Base-by-base conservation (phyloP, 1,140 invertebrate species). In the Eurosta solidaginis region DNA sequence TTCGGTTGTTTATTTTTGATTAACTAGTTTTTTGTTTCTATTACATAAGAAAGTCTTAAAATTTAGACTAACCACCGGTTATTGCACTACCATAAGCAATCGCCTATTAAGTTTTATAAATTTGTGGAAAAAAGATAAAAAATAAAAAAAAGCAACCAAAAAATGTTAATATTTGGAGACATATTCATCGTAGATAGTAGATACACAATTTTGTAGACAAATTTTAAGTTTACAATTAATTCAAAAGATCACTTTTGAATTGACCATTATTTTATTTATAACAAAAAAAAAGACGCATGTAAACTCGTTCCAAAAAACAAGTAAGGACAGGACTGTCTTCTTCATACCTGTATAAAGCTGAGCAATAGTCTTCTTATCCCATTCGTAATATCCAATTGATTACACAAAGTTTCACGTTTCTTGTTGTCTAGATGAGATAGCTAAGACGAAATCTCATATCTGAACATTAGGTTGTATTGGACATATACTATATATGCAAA, bases 151-250 rank as follows among this genome's bases (percentile, higher is more conserved):
- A 52, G 54, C 47, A 50, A 78, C 73, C n/a, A 33, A 36, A 68
- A 68, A 68, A 74, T 77, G 36, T 9, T 49, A 54, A 74, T 45
- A 74, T 54, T 78, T 75, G 77, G 77, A 78, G 77, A 78, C 77
- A 78, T 78, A 78, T 78, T 78, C 77, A 73, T 78, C 74, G 68
- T 52, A n/a, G n/a, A n/a, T n/a, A 40, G 59, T 59, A 50, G 45
- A 78, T 29, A 78, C 63, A 78, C 54, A 78, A 78, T 54, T 50
- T 68, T 20, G 33, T 20, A 33, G 9, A 40, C 29, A 42, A 52
- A 77, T 40, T 49, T 9, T 50, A 74, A 47, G n/a, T n/a, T 73
- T 1, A 54, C 2, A 33, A 50, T n/a, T 36, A 76, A 75, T 45
- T 33, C 9, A 49, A 75, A 49, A 29, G 27, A 20, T 33, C 29